phyloP scores from a whole-genome alignment of 2,888 invertebrate genomes.

The Oligia latruncula region DNA sequence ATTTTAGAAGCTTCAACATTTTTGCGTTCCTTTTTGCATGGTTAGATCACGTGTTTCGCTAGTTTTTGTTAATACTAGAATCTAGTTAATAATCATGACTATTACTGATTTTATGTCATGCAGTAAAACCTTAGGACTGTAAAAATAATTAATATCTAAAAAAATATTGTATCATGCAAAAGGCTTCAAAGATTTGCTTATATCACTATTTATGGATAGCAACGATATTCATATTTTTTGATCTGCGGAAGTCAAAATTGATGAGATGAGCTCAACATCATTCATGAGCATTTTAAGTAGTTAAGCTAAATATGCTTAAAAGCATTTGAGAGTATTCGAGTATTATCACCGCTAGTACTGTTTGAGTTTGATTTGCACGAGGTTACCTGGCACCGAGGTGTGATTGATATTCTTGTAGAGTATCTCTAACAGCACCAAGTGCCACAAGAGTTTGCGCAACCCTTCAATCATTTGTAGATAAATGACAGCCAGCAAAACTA shows the following conservation, averaged over 20 bases:
- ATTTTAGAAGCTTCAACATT: constrained; percentile 22
- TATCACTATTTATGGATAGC: constrained; percentile 63
- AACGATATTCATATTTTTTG: constrained; percentile 89
- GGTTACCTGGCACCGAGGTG: constrained; percentile 63
- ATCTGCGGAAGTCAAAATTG: constrained; percentile 59
- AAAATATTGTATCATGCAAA: constrained; percentile 40
- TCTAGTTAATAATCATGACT: constrained; percentile 31
- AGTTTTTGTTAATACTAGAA: constrained; percentile 37
- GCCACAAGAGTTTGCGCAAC: constrained; percentile 72
- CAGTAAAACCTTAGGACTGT: constrained; percentile 23
- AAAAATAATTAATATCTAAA: constrained; percentile 26
- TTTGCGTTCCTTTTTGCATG: constrained; percentile 39
- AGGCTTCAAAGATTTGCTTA: constrained; percentile 59
- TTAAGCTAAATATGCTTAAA: constrained; percentile 71
- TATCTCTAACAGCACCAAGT: constrained; percentile 70
- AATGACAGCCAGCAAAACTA: constrained; percentile 86
- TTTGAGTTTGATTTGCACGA: constrained; percentile 82
- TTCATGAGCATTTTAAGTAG: constrained; percentile 72
- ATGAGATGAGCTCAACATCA: constrained; percentile 60
- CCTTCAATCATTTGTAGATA: constrained; percentile 73
- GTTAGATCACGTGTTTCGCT: constrained; percentile 30
- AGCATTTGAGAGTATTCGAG: constrained; percentile 57
- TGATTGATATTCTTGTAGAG: constrained; percentile 65
- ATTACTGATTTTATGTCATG: constrained; percentile 22
- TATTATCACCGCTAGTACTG: constrained; percentile 74